Conservation (phyloP, 2,888 invertebrate species). For the Ceraclea dissimilis region DNA sequence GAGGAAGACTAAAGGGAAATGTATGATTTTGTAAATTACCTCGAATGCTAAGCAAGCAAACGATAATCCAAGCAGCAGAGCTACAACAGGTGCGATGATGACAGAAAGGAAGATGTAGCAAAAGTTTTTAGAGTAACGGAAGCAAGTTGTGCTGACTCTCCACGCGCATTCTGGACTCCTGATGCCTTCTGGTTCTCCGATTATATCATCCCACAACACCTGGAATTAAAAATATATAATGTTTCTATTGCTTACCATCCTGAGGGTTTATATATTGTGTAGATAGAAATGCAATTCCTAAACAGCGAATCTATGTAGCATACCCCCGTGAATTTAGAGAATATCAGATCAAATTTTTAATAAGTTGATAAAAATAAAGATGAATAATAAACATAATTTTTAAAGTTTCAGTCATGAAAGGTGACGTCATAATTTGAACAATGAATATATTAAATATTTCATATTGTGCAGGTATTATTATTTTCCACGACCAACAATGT, state of each 20-base stretch:
- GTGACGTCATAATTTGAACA: too few relatives aligned
- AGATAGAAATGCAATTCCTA: neutral
- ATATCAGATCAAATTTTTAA: too few relatives aligned
- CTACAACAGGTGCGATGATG: constrained; percentile 59
- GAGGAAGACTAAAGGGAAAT: too few relatives aligned
- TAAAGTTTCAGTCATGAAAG: too few relatives aligned
- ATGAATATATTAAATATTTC: too few relatives aligned
- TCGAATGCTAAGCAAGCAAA: constrained; percentile 66
- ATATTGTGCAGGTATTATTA: too few relatives aligned
- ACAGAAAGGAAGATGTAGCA: constrained; percentile 65
- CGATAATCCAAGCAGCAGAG: constrained; percentile 56
- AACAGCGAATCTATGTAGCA: too few relatives aligned
- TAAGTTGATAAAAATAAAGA: too few relatives aligned
- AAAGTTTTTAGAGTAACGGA: constrained; percentile 55
- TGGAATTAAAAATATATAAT: constrained; percentile 32
- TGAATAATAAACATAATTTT: too few relatives aligned
- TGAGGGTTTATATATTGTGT: neutral
- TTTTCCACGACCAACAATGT: too few relatives aligned
- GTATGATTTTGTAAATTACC: too few relatives aligned
- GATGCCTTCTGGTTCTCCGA: constrained; percentile 63
- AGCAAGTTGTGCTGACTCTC: constrained; percentile 59
- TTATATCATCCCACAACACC: constrained; percentile 65
- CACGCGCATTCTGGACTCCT: constrained; percentile 64
- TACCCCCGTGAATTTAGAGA: too few relatives aligned
- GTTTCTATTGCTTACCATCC: neutral